Evolutionary conservation across 2,888 invertebrate species (phyloP).

Genomic region (Dicranocentrus wangi): DNA sequence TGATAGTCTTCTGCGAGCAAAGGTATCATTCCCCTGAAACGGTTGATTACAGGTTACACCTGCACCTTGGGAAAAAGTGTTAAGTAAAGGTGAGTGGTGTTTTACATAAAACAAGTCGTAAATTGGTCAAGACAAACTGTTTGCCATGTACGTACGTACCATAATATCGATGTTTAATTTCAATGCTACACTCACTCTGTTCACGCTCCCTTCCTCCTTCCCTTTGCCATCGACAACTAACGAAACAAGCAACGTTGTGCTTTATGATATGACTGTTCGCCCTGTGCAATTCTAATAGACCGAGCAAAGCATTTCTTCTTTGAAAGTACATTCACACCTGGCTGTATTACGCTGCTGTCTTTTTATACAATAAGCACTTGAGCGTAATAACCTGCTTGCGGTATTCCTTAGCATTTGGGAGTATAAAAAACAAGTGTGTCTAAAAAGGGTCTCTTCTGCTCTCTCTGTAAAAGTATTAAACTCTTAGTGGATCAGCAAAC

Average conservation of each 20-base stretch:
- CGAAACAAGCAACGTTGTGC: too few relatives aligned
- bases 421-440: neutral
- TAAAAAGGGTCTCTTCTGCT: conserved; percentile 2
- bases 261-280: too few relatives aligned
- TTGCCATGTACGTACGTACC: conserved; percentile 40
- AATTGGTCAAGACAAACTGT: conserved; percentile 56
- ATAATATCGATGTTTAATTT: conserved; percentile 39
- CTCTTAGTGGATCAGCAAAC: conserved; percentile 16
- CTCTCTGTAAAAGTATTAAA: conserved; percentile 15
- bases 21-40: conserved; percentile 16
- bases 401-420: neutral
- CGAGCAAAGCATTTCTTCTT: too few relatives aligned
- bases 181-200: too few relatives aligned
- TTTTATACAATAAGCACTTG: too few relatives aligned
- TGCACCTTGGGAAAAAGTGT: conserved; percentile 21
- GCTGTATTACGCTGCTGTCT: too few relatives aligned
- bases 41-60: conserved; percentile 44
- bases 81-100: conserved; percentile 53
- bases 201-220: too few relatives aligned
- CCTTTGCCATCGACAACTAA: too few relatives aligned
- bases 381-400: too few relatives aligned
- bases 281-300: too few relatives aligned
- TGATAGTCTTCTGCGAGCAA: too few relatives aligned
- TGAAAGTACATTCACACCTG: too few relatives aligned
- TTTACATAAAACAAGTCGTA: conserved; percentile 60